phyloP scores from a whole-genome alignment of 2,888 invertebrate genomes.

The Eugnorisma glareosa region DNA sequence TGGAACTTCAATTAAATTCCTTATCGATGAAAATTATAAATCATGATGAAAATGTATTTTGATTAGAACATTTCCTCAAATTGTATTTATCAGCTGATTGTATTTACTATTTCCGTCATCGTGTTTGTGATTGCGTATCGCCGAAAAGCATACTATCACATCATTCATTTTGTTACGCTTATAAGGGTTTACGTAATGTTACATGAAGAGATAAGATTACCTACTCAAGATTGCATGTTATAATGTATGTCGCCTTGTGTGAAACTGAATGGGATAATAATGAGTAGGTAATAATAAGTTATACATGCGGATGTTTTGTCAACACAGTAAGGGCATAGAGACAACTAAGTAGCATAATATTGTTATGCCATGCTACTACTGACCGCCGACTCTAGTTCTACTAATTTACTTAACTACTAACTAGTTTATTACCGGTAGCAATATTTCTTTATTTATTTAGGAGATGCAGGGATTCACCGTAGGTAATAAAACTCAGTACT shows the following conservation, averaged over 20 bases:
- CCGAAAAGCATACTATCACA: slow-evolving; percentile 29
- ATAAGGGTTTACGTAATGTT: slow-evolving; percentile 37
- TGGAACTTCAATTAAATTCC: slow-evolving; percentile 33
- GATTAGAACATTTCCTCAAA: slow-evolving; percentile 54
- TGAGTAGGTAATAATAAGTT: slow-evolving; percentile 47
- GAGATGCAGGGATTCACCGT: too few species aligned
- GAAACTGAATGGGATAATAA: slow-evolving; percentile 56
- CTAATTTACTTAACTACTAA: slow-evolving; percentile 28
- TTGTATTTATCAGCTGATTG: slow-evolving; percentile 46
- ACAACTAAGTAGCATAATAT: slow-evolving; percentile 23
- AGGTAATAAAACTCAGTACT: too few species aligned
- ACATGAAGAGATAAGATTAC: slow-evolving; percentile 60
- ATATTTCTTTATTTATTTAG: slow-evolving; percentile 46
- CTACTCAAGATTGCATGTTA: slow-evolving; percentile 47
- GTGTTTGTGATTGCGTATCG: slow-evolving; percentile 31
- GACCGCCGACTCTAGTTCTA: slow-evolving; percentile 29
- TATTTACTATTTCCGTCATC: slow-evolving; percentile 38
- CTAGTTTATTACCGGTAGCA: slow-evolving; percentile 31
- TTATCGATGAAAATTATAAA: slow-evolving; percentile 32
- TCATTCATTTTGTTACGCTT: slow-evolving; percentile 43
- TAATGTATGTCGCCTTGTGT: slow-evolving; percentile 35
- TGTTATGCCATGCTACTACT: slow-evolving; percentile 13
- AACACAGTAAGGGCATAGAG: slow-evolving; percentile 18
- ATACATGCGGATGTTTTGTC: slow-evolving; percentile 40
- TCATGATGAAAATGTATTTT: slow-evolving; percentile 20